These are phyloP conservation scores for Andrena minutula DNA, from an alignment of 2,888 invertebrate genomes.

Conservation along the genomic window DNA sequence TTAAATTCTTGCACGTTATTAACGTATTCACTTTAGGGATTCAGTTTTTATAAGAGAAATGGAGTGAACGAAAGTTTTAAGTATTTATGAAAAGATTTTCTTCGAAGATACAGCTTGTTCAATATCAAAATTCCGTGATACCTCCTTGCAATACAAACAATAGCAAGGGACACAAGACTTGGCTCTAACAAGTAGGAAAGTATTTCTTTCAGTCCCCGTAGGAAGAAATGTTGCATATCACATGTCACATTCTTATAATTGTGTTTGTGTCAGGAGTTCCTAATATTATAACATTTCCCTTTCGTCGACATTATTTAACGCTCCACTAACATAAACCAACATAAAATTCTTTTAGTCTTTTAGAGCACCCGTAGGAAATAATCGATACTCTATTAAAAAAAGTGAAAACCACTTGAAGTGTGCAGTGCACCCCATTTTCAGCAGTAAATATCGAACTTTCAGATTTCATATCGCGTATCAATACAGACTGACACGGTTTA, in stretches of 20 bases:
- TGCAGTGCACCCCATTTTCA: background rate
- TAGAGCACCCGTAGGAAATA: no score
- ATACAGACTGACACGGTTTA: conserved; percentile 4
- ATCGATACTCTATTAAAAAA: background rate
- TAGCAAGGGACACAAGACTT: background rate
- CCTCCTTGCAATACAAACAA: background rate
- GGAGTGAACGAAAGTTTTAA: no score
- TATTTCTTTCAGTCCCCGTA: background rate
- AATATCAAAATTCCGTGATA: no score
- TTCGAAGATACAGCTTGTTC: no score
- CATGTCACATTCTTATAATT: background rate
- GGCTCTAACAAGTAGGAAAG: background rate
- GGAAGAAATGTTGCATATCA: background rate
- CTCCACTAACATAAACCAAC: background rate
- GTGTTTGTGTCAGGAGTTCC: background rate
- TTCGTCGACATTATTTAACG: background rate
- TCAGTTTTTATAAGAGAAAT: background rate
- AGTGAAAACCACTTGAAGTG: background rate
- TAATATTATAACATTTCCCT: background rate
- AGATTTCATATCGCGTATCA: conserved; percentile 25
- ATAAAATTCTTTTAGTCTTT: background rate
- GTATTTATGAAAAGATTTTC: no score
- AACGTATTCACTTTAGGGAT: background rate
- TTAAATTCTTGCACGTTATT: background rate
- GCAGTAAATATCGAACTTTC: background rate